These are phyloP conservation scores for Eulemur coronatus DNA, from an alignment of 2,797 vertebrate genomes.

Conservation along the genomic window DNA sequence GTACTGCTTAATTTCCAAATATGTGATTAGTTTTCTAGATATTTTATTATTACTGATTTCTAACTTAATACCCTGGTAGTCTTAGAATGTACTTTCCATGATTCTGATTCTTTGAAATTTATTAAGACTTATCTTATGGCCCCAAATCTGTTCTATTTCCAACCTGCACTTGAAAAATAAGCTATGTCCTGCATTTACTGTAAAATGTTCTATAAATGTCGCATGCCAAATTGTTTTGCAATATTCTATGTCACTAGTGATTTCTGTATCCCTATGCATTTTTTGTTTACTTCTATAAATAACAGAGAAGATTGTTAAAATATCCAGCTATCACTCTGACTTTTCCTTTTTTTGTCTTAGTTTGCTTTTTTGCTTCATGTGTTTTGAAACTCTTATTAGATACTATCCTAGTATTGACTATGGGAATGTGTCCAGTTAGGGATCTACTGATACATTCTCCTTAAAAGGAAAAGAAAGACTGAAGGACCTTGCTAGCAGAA, in stretches of 20 bases:
- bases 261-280: background rate
- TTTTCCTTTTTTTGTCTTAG: background rate
- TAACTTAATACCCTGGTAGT: background rate
- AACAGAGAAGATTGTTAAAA: background rate
- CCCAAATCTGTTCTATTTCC: background rate
- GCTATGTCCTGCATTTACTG: background rate
- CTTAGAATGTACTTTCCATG: background rate
- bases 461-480: background rate
- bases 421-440: background rate
- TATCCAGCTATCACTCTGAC: background rate
- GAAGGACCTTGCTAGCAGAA: background rate
- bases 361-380: background rate
- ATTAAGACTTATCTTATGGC: background rate
- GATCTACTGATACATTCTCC: background rate
- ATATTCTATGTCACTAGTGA: background rate
- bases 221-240: background rate
- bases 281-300: background rate
- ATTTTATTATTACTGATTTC: background rate
- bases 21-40: background rate
- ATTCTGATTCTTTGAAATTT: background rate
- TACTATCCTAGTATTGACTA: background rate
- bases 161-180: background rate
- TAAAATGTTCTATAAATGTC: background rate
- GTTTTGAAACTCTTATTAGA: background rate
- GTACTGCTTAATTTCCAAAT: background rate